phyloP scores from a whole-genome alignment of 2,113 vertebrate species.

The Cephalophus harveyi region DNA sequence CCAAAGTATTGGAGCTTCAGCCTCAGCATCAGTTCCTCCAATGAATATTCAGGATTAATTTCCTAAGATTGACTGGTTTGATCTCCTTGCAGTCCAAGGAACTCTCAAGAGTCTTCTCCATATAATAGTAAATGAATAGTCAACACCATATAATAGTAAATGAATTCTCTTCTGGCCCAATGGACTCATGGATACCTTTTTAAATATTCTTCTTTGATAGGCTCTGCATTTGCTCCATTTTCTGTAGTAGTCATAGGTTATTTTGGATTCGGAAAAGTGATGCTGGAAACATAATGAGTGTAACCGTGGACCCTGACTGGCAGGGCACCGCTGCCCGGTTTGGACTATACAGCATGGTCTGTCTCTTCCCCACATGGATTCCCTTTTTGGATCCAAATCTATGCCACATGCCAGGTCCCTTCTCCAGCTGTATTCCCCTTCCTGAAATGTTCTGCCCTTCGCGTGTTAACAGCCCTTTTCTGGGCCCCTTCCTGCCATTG shows the following conservation, averaged over 20 bases:
- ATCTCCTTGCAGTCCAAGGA: background rate
- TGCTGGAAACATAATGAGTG: fast-evolving
- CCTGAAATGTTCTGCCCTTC: background rate
- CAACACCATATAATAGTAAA: background rate
- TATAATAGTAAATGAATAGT: background rate
- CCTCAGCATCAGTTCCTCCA: background rate
- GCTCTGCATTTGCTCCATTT: background rate
- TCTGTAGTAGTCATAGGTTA: background rate
- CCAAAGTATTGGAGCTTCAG: background rate
- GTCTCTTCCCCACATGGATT: background rate
- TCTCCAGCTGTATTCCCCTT: fast-evolving
- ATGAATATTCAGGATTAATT: background rate
- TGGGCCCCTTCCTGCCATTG: background rate
- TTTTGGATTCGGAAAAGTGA: background rate
- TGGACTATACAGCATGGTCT: fast-evolving
- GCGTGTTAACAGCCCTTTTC: fast-evolving
- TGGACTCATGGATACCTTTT: background rate
- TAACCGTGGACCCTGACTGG: too few relatives aligned
- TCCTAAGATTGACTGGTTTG: background rate
- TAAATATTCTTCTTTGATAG: background rate
- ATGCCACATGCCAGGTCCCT: background rate
- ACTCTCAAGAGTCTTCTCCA: background rate
- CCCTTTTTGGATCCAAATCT: background rate
- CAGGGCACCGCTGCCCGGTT: fast-evolving
- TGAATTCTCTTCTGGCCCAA: background rate